A percentile compares a stretch with the other conserved stretches of the same genome.
These are phyloP conservation scores for Hemitrygon akajei DNA, from an alignment of 2,797 vertebrate genomes.

Conservation along the genomic window DNA sequence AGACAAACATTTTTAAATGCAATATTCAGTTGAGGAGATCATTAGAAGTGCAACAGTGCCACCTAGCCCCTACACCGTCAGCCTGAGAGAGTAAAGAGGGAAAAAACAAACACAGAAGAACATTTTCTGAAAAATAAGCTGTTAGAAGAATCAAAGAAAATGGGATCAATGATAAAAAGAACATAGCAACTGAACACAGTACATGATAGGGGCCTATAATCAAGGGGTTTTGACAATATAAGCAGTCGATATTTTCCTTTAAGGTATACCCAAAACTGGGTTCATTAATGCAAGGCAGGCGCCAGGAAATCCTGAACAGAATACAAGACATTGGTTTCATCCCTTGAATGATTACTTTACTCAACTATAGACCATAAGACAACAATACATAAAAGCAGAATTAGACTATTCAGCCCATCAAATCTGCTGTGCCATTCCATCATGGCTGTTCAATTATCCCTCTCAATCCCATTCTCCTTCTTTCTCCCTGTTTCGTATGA, in stretches of 20 bases:
- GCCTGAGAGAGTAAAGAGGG: background rate
- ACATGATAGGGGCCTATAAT: no score
- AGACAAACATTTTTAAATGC: background rate
- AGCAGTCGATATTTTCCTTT: background rate
- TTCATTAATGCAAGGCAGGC: background rate
- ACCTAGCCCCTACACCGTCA: slow-evolving; percentile 9
- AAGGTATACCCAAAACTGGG: background rate
- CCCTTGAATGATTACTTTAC: background rate
- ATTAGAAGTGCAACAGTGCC: slow-evolving; percentile 27
- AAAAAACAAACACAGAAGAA: background rate
- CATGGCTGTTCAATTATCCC: no score
- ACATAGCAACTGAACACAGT: background rate
- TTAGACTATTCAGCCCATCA: no score
- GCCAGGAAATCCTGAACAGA: background rate
- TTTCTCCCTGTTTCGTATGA: no score
- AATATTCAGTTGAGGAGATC: background rate
- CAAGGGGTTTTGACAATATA: background rate
- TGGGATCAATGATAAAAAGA: no score
- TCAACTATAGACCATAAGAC: background rate
- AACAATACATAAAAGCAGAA: no score
- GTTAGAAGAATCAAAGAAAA: no score
- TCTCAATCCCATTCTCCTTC: no score
- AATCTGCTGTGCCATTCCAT: no score
- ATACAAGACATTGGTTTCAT: background rate
- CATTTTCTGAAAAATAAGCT: background rate